Base-by-base conservation (phyloP, 2,113 vertebrate species). In the Melospiza melodia region DNA sequence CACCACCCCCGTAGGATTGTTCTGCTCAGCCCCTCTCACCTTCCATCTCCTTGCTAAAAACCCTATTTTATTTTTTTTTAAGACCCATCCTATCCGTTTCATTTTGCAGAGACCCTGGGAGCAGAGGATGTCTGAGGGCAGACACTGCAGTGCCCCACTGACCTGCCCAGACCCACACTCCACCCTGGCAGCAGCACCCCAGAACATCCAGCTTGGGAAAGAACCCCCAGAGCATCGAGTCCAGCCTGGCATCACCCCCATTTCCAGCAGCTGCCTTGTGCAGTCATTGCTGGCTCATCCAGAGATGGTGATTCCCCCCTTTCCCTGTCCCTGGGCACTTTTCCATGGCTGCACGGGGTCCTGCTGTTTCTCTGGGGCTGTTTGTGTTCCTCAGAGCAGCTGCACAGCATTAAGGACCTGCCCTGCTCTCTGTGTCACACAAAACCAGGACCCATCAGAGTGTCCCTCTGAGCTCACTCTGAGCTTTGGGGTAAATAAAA, bases 131-230 rank as follows among this genome's bases (percentile, higher is more conserved):
- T n/a, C 19, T 19, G 5, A 0, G 4, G 48, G 25, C 22, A 30
- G 0, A 1, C 12, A 2, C 1, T n/a, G 55, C 39, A 12, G 3
- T 3, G 12, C 66, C 31, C 16, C 4, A 2, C 1, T 58, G 51
- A 77, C 55, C 73, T 52, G 10, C 43, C 12, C 67, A 58, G 20
- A 5, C 14, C 20, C 12, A 6, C 1, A 0, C 12, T 39, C 3
- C 81, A 46, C 13, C 10, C 63, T 5, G 18, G 2, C 37, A 35
- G 54, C 43, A 44, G 24, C 35, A 4, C 3, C 57, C 30, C 19
- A 35, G 25, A 12, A 15, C 2, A 21, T 3, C 58, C 58, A 49
- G 49, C 66, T 15, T 35, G 85, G 76, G 18, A 37, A 58, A 25
- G 3, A 10, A 6, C 28, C 28, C 39, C 48, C n/a, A n/a, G 48